Percentiles rank a stretch among this genome's conserved stretches.
Evolutionary conservation across 2,888 invertebrate species (phyloP).

Genomic region (Eupelmus urozonus): DNA sequence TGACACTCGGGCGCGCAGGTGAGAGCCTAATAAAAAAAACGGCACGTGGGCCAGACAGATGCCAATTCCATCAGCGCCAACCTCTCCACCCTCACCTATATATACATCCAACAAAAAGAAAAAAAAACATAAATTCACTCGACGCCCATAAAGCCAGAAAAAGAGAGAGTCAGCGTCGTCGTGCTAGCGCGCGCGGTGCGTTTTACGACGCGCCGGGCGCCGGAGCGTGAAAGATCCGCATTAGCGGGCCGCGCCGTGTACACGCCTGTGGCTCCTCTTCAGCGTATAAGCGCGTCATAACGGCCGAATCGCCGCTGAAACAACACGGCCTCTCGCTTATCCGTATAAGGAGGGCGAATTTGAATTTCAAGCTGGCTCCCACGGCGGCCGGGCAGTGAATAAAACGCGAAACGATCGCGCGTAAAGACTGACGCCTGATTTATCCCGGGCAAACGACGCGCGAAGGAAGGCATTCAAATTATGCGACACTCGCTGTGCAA

Average conservation of each 20-base stretch:
- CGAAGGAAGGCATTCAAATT: conserved; percentile 37
- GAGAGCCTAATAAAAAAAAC: conserved; percentile 17
- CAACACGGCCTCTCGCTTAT: conserved; percentile 9
- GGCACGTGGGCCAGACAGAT: no score
- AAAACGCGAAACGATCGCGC: conserved; percentile 34
- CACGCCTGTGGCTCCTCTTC: neutral
- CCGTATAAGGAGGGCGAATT: conserved; percentile 21
- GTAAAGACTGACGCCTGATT: conserved; percentile 39
- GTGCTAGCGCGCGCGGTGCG: neutral
- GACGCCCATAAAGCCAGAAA: conserved; percentile 6
- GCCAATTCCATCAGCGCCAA: neutral
- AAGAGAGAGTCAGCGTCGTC: no score
- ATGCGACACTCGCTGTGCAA: conserved; percentile 27
- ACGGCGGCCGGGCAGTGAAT: conserved; percentile 10
- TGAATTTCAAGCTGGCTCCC: conserved; percentile 17
- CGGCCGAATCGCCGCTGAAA: neutral
- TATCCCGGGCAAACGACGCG: conserved; percentile 42
- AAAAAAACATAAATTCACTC: neutral
- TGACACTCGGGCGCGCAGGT: neutral
- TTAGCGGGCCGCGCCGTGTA: conserved; percentile 12
- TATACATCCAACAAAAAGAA: neutral
- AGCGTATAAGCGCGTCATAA: conserved; percentile 4
- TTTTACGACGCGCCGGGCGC: conserved; percentile 31
- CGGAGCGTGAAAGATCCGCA: conserved; percentile 35
- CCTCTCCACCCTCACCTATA: no score